Evolutionary conservation across 2,888 invertebrate species (phyloP).

Genomic region (Drosophila cognata): DNA sequence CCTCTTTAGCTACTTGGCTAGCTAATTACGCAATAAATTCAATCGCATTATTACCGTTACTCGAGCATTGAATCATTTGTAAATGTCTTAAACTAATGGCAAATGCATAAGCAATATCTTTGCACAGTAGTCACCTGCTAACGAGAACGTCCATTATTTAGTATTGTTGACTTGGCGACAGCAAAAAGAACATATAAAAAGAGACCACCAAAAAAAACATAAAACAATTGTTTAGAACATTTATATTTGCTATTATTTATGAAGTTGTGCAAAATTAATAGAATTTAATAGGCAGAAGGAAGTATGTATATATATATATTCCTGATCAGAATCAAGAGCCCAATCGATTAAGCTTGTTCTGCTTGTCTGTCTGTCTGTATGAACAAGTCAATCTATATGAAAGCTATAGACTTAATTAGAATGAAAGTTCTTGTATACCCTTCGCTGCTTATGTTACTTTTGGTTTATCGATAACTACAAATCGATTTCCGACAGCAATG

Average conservation of each 20-base stretch:
- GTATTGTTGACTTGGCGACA: neutral
- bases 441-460: neutral
- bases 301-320: neutral
- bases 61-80: conserved; percentile 11
- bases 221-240: neutral
- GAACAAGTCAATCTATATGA: neutral
- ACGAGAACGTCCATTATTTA: neutral
- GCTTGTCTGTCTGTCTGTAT: neutral
- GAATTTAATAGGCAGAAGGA: neutral
- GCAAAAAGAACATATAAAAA: neutral
- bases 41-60: conserved; percentile 33
- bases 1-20: conserved; percentile 1
- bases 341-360: neutral
- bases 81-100: conserved; percentile 25
- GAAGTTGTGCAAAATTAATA: neutral
- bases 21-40: conserved; percentile 45
- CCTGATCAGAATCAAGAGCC: neutral
- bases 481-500: neutral
- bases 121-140: neutral
- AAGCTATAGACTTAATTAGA: neutral
- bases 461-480: neutral
- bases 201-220: neutral
- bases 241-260: neutral
- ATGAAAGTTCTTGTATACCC: neutral
- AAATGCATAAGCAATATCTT: conserved; percentile 10